phyloP scores from a whole-genome alignment of 2,113 vertebrate species.

The Oncorhynchus kisutch region DNA sequence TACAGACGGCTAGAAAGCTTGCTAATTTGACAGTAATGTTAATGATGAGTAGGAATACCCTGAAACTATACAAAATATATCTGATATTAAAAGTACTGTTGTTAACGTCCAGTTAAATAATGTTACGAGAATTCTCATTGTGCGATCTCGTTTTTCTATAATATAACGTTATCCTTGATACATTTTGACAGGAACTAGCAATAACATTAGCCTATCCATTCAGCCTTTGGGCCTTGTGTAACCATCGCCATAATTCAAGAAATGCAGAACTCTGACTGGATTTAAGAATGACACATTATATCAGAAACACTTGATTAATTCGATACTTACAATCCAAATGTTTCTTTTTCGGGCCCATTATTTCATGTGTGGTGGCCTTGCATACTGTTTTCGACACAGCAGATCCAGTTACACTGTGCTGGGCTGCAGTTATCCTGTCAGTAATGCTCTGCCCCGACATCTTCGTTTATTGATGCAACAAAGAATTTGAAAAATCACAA shows the following conservation, averaged over 20 bases:
- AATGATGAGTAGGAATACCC: background rate
- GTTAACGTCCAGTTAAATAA: background rate
- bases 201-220: slow-evolving; percentile 41
- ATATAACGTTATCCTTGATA: background rate
- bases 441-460: slow-evolving; percentile 99
- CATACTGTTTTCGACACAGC: slow-evolving; percentile 95
- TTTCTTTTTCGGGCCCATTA: slow-evolving; percentile 98
- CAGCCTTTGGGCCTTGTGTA: slow-evolving; percentile 63
- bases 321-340: slow-evolving; percentile 92
- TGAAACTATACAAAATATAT: background rate
- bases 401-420: slow-evolving; percentile 97
- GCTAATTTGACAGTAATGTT: slow-evolving; percentile 32
- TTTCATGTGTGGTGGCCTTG: slow-evolving; percentile 97
- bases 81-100: background rate
- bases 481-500: slow-evolving; percentile 17
- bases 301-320: background rate
- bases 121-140: background rate
- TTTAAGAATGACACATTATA: slow-evolving; percentile 17
- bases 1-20: background rate
- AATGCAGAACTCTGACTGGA: background rate
- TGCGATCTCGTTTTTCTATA: background rate
- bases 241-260: slow-evolving; percentile 42
- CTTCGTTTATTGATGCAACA: slow-evolving; percentile 61
- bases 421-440: slow-evolving; percentile 95
- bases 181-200: slow-evolving; percentile 29